Evolutionary conservation across 2,797 vertebrate genomes (phyloP), one percentile per base, ranked within the genome.

Genomic region (Pteropus rufus): DNA sequence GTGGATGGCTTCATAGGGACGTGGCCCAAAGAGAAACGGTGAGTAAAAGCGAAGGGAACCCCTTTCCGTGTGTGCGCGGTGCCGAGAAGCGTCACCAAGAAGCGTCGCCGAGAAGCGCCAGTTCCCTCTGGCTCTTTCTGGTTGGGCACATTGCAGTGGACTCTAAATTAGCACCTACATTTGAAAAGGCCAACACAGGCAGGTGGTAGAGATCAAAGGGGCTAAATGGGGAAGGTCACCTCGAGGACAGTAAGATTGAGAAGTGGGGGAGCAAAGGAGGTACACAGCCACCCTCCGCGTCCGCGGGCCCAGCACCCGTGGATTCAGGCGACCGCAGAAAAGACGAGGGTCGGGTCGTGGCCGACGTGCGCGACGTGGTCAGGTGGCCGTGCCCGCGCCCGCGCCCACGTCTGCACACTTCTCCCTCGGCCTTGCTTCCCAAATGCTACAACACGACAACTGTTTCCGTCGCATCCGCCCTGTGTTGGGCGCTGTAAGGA

Each of bases 21-120:
- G 0, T 99, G 99, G 99, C 99, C 99, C 86, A 99, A 99, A 98
- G 99, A 99, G 96, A 99, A 99, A 98, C 99, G 99, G 99, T 99
- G 79, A 98, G 36, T 36, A 36, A 36, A 36, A 36, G 87, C 19
- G 83, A n/a, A 60, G 39, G 56, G 76, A 36, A 24, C 56, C 62
- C 34, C 36, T 73, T 64, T 87, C 31, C 26, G 62, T 26, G 2
- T 58, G 19, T 4, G 36, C 36, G 36, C 36, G 1, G 36, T 36
- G 36, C 36, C 36, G 36, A 36, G 36, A 36, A 36, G 65, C 60
- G 3, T 24, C 29, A 7, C 34, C 77, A 31, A 65, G 62, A 36
- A 36, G 36, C 60, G 3, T 24, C 29, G 5, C 34, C 77, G 34
- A 65, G 67, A 87, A 79, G 39, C 60, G 14, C 11, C 19, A 3